Evolutionary conservation across 2,113 vertebrate species (phyloP).

Genomic region (Scomber colias): DNA sequence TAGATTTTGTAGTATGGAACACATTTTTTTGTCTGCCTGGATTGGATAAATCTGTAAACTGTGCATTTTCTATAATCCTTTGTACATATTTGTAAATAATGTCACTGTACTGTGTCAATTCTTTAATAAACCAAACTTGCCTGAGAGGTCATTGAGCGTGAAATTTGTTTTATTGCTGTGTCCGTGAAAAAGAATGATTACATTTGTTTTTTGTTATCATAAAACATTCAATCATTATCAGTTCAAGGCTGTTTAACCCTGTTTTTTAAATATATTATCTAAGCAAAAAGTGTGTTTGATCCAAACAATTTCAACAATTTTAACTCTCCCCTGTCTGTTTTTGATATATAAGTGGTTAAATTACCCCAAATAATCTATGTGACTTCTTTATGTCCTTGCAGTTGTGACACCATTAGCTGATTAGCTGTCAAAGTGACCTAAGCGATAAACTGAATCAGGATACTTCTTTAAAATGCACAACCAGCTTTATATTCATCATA

Average conservation of each 20-base stretch:
- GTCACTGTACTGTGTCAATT: slow-evolving; percentile 43
- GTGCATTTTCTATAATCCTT: slow-evolving; percentile 30
- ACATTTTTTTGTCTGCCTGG: background rate
- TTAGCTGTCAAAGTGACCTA: slow-evolving; percentile 54
- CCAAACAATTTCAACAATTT: slow-evolving; percentile 22
- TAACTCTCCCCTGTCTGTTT: slow-evolving; percentile 24
- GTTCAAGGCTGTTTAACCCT: slow-evolving; percentile 6
- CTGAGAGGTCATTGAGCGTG: background rate
- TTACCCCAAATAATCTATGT: slow-evolving; percentile 11
- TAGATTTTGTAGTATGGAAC: slow-evolving; percentile 34
- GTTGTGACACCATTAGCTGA: background rate
- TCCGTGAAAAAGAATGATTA: background rate
- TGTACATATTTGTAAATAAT: slow-evolving; percentile 76
- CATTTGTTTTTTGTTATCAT: background rate
- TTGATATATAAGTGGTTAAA: slow-evolving; percentile 43
- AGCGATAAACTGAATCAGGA: background rate
- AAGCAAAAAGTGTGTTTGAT: slow-evolving; percentile 27
- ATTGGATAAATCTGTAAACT: slow-evolving; percentile 47
- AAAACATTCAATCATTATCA: background rate
- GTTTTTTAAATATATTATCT: background rate
- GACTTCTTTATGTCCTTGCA: slow-evolving; percentile 40
- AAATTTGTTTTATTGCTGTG: background rate
- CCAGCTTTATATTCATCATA: background rate
- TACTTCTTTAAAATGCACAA: background rate
- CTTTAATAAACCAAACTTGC: slow-evolving; percentile 69